Percentiles rank a stretch among this genome's conserved stretches.
phyloP scores from a whole-genome alignment of 2,113 vertebrate genomes.

The Gallinago undulata region DNA sequence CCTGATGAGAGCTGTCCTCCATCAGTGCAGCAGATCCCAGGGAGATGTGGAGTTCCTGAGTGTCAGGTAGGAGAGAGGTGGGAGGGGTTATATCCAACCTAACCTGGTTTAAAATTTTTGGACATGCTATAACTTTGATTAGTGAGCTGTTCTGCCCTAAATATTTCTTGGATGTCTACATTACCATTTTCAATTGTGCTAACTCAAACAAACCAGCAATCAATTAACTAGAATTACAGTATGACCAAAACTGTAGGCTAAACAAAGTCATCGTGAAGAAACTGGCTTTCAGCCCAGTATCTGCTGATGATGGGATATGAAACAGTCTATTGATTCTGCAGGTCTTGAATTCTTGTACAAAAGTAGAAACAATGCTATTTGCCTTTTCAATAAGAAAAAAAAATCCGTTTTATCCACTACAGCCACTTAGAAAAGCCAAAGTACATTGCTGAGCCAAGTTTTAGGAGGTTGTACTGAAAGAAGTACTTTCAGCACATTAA shows the following conservation, averaged over 20 bases:
- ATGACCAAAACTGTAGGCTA: constrained; percentile 22
- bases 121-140: constrained; percentile 1
- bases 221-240: constrained; percentile 51
- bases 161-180: constrained; percentile 43
- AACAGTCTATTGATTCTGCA: constrained; percentile 57
- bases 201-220: constrained; percentile 58
- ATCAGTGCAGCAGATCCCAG: neutral
- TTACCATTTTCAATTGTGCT: constrained; percentile 60
- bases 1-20: neutral
- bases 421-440: neutral
- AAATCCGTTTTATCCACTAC: neutral
- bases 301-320: constrained; percentile 30
- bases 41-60: neutral
- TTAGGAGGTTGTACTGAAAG: neutral
- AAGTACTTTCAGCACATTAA: neutral
- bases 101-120: neutral
- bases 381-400: neutral
- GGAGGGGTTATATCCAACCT: neutral
- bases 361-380: constrained; percentile 41
- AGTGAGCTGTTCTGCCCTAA: constrained; percentile 25
- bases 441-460: neutral
- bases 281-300: constrained; percentile 63
- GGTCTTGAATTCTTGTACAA: neutral
- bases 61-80: neutral
- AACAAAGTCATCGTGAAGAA: constrained; percentile 40